Base-by-base conservation (phyloP, 2,888 invertebrate species). In the Drosophila monieri region DNA sequence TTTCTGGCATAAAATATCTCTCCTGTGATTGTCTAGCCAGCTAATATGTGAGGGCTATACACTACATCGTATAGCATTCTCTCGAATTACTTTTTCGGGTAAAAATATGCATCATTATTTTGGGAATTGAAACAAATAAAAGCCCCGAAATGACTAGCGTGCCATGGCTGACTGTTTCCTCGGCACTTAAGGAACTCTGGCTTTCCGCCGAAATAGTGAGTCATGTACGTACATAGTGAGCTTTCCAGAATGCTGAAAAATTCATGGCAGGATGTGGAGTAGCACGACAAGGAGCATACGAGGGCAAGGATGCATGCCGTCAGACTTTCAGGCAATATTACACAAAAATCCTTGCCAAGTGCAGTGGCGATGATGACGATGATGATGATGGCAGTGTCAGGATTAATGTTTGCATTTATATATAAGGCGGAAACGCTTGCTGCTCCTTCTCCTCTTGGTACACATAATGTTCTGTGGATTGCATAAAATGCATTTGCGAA, bases 21-120 rank as follows among this genome's bases (percentile, higher is more conserved):
- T 21, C 2, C 23, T 41, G 43, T 18, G 62, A 52, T n/a, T n/a
- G 61, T 35, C 54, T 58, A 48, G 10, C 37, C 15, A 49, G 44
- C 74, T 49, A 80, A 35, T 35, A n/a, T n/a, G 70, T 60, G 68
- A 56, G 57, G 65, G 65, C 62, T 60, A 27, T 15, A 14, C 54
- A 68, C 67, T 64, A 73, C 68, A 83, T 85, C 77, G 69, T 66
- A 54, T 35, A 30, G 69, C 41, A 41, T 56, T 83, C 77, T 60
- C 49, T 56, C 44, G 62, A 60, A 64, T 67, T 57, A 56, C 78
- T 74, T 68, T 64, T 59, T 48, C 48, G 35, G 67, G 53, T 75
- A 55, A 60, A 78, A 62, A 69, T 59, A 69, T 74, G 75, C 59
- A 56, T 68, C 47, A 68, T 35, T 74, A 67, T 39, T 55, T 52